These are phyloP conservation scores for Geotrypetes seraphini DNA, from an alignment of 2,797 vertebrate species.

Conservation along the genomic window DNA sequence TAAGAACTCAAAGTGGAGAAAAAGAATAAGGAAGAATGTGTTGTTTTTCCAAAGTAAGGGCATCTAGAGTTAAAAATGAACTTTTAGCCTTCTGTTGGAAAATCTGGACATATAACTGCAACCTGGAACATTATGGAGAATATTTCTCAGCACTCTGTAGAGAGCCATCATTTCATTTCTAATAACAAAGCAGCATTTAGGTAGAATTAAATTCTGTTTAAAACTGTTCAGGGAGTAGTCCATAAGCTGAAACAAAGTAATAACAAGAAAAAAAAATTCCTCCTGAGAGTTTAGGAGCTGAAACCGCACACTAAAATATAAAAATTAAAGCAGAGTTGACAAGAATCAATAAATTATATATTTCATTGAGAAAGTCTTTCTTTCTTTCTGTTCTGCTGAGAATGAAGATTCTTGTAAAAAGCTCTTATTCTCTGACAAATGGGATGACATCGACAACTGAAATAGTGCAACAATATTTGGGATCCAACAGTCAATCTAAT, in stretches of 20 bases:
- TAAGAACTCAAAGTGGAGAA: no score
- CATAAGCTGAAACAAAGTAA: neutral
- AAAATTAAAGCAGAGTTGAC: no score
- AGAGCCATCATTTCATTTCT: slow-evolving; percentile 2
- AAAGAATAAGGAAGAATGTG: no score
- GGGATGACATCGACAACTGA: no score
- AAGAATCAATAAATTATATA: no score
- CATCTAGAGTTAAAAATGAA: slow-evolving; percentile 14
- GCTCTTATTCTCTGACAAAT: no score
- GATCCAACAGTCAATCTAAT: no score
- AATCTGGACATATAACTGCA: slow-evolving; percentile 1
- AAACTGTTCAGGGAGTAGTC: slow-evolving; percentile 8
- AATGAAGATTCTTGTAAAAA: no score
- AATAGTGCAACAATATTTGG: no score
- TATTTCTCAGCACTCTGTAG: slow-evolving; percentile 1
- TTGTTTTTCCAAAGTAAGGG: no score
- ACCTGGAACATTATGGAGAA: slow-evolving; percentile 6
- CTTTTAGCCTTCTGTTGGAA: slow-evolving; percentile 13
- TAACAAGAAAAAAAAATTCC: neutral
- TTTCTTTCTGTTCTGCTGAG: no score
- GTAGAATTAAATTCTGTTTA: slow-evolving; percentile 5
- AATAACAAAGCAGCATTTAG: slow-evolving; percentile 8
- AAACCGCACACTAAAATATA: neutral
- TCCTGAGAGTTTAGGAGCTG: neutral
- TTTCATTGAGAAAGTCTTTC: no score